A percentile compares a stretch with the other conserved stretches of the same genome.
Conservation (phyloP, 2,888 invertebrate genomes). For the Conchocele bisecta region DNA sequence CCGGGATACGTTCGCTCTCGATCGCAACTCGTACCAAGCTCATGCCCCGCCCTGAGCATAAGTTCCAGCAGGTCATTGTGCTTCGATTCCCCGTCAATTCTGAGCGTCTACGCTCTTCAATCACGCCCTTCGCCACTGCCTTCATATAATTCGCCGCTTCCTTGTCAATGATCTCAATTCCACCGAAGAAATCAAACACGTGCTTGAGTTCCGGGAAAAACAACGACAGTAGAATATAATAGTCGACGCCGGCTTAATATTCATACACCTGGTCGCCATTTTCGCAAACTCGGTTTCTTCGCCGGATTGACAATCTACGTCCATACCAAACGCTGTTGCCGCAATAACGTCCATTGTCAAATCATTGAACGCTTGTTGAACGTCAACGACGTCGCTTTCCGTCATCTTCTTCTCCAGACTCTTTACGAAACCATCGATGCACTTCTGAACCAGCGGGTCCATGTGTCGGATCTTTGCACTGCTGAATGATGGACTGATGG, state of each 20-base stretch:
- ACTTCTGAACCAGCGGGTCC: constrained; percentile 32
- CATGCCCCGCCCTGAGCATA: constrained; percentile 46
- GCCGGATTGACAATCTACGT: constrained; percentile 49
- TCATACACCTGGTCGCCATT: constrained; percentile 48
- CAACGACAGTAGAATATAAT: constrained; percentile 24
- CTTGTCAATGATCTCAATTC: constrained; percentile 37
- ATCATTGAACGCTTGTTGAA: constrained; percentile 45
- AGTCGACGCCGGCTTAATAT: constrained; percentile 34
- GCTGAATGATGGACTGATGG: constrained; percentile 47
- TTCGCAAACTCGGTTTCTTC: constrained; percentile 50
- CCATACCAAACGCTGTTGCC: constrained; percentile 62
- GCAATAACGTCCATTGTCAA: constrained; percentile 64
- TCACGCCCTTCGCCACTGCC: constrained; percentile 14
- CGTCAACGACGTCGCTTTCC: constrained; percentile 9
- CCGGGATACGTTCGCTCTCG: no score
- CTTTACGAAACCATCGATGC: constrained; percentile 19
- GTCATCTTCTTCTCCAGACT: constrained; percentile 13
- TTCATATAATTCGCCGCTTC: constrained; percentile 40
- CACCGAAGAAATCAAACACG: constrained; percentile 38
- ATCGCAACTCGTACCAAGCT: no score
- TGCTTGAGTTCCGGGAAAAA: constrained; percentile 46
- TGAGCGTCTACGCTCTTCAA: constrained; percentile 34
- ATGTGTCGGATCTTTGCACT: constrained; percentile 52
- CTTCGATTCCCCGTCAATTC: constrained; percentile 5
- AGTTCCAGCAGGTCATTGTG: constrained; percentile 48